Base-by-base conservation (phyloP, 1,140 invertebrate species). In the Teleopsis dalmanni region DNA sequence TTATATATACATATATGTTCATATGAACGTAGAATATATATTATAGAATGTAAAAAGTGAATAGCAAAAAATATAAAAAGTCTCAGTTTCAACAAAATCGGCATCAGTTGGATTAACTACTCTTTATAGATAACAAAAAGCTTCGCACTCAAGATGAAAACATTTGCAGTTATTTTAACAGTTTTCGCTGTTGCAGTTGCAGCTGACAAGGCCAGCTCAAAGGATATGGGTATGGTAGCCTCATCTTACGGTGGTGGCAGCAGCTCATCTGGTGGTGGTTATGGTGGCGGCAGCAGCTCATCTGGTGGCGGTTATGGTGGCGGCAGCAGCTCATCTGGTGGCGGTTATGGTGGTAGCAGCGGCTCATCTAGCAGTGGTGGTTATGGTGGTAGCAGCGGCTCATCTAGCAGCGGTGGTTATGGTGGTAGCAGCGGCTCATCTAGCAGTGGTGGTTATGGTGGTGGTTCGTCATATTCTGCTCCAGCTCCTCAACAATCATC, bases 181-280 rank as follows among this genome's bases (percentile, higher is more conserved):
- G 41, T 10, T 43, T 29, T 43, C 41, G 26, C 27, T 18, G 4
- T 31, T 43, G 23, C 13, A 2, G 27, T 14, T 10, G 41, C 16
- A 31, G 16, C 27, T 1, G 13, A 27, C 26, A 11, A 14, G 26
- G 31, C n/a, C 16, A 43, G 14, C 19, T 40, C 25, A 8, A 42
- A 43, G 11, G 25, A 43, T n/a, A n/a, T n/a, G 14, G 40, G 23
- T 16, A 43, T 43, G 26, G 41, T 43, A 21, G 27, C 41, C 13
- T 43, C 41, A 43, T 27, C 41, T 3, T 43, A 43, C 23, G 41
- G 41, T 21, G 41, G 41, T 4, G 41, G 27, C 13, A 29, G 41
- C 16, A 31, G 19, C 41, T 16, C 31, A 42, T 26, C 29, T 26
- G 10, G 40, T 26, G 3, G n/a, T 26, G 29, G 40, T 26, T 43